Base-by-base conservation (phyloP, 2,888 invertebrate species). In the Drosophila limbata region DNA sequence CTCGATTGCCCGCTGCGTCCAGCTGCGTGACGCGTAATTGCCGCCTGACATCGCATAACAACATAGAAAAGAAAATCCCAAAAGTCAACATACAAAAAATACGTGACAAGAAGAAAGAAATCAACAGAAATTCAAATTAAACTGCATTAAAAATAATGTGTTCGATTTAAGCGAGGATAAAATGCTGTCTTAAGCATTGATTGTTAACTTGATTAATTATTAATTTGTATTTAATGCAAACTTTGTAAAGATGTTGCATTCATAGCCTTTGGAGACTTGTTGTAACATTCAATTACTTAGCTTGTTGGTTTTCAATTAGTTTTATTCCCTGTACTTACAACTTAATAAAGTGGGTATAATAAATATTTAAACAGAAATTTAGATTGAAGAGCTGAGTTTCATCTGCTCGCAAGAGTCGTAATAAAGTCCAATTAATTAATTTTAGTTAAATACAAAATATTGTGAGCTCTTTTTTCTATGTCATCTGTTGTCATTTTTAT, bases 21-120 rank as follows among this genome's bases (percentile, higher is more conserved):
- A 84, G 88, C 87, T 87, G 85, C 82, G 85, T 82, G 77, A 81
- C 74, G 82, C 83, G 85, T 82, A 87, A 84, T 86, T 83, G 84
- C 74, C 69, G 80, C 67, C 75, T 62, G 57, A 53, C 48, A 66
- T 65, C 25, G 59, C 75, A 73, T 6, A 63, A 44, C 57, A 69
- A 62, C 69, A 72, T 52, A 48, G 50, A 57, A 72, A 44, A 37
- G n/a, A 62, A 50, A 51, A 57, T 2, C 11, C 13, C 40, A 31
- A 71, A 52, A 63, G 40, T 17, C 15, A 33, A 51, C 42, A 35
- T 10, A 37, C 21, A 15, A 28, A 62, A 44, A 21, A 15, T 13
- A 60, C 17, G 45, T n/a, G 25, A 17, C 28, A 25, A 56, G 9
- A 15, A 39, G n/a, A 53, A 11, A 33, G 21, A 35, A 45, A 55